Conservation (phyloP, 2,113 vertebrate species). For the pig (Sus scrofa) region DNA sequence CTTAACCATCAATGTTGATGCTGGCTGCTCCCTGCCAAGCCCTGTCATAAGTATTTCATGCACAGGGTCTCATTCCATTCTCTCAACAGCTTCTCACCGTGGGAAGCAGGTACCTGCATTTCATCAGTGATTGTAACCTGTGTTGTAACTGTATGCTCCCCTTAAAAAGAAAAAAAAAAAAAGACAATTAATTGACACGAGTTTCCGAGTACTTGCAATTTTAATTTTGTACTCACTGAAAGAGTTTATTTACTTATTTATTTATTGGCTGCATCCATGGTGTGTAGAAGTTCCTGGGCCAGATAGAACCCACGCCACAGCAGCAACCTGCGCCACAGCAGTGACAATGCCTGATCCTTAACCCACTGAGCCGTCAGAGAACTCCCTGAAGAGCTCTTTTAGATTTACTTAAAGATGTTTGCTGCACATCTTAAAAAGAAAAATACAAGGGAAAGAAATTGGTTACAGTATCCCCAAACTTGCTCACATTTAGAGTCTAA, state of each 20-base stretch:
- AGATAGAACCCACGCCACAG: too few species aligned
- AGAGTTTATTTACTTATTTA: background rate
- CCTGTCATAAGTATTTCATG: background rate
- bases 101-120: background rate
- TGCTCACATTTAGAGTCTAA: background rate
- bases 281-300: too few species aligned
- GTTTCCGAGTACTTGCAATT: background rate
- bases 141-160: background rate
- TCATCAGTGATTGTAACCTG: background rate
- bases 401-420: background rate
- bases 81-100: background rate
- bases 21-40: background rate
- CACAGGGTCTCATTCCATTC: fast-evolving
- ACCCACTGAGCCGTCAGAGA: too few species aligned
- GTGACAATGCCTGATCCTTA: too few species aligned
- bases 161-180: background rate
- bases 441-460: background rate
- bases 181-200: background rate
- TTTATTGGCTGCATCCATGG: too few species aligned
- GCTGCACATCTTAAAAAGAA: background rate
- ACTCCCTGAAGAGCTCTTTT: background rate
- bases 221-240: background rate
- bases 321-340: too few species aligned
- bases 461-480: background rate
- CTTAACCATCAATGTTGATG: background rate